Conservation (phyloP, 2,888 invertebrate species). For the Philereme vetulata region DNA sequence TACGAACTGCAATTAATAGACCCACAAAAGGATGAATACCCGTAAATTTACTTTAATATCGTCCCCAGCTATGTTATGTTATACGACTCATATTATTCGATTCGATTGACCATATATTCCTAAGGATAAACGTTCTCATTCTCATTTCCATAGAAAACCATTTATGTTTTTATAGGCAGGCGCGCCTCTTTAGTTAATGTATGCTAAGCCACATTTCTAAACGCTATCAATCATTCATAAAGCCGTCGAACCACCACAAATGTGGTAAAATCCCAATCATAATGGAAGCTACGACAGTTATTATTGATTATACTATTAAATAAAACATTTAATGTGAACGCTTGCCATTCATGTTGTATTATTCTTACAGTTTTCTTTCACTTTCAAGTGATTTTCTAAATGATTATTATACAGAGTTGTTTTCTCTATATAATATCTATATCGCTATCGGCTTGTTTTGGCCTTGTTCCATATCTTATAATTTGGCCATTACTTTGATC, state of each 20-base stretch:
- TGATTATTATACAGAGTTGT: slow-evolving; percentile 14
- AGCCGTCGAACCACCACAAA: slow-evolving; percentile 20
- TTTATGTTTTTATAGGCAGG: neutral
- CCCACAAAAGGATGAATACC: too few relatives aligned
- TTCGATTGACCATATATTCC: too few relatives aligned
- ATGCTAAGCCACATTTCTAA: slow-evolving; percentile 15
- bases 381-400: slow-evolving; percentile 23
- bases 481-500: slow-evolving; percentile 24
- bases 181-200: neutral
- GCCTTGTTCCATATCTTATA: slow-evolving; percentile 30
- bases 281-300: slow-evolving; percentile 14
- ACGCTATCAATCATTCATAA: slow-evolving; percentile 16
- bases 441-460: slow-evolving; percentile 14
- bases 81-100: too few relatives aligned
- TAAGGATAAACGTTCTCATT: too few relatives aligned
- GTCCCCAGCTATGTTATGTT: too few relatives aligned
- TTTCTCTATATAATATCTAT: slow-evolving; percentile 21
- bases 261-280: slow-evolving; percentile 19
- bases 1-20: too few relatives aligned
- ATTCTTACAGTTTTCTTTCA: slow-evolving; percentile 18
- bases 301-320: slow-evolving; percentile 29
- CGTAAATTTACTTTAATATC: too few relatives aligned
- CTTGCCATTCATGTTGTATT: slow-evolving; percentile 1
- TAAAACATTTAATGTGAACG: slow-evolving; percentile 20
- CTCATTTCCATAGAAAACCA: too few relatives aligned